Evolutionary conservation across 2,113 vertebrate species (phyloP), one percentile per base, ranked within the genome.

Genomic region (Motacilla tschutschensis): DNA sequence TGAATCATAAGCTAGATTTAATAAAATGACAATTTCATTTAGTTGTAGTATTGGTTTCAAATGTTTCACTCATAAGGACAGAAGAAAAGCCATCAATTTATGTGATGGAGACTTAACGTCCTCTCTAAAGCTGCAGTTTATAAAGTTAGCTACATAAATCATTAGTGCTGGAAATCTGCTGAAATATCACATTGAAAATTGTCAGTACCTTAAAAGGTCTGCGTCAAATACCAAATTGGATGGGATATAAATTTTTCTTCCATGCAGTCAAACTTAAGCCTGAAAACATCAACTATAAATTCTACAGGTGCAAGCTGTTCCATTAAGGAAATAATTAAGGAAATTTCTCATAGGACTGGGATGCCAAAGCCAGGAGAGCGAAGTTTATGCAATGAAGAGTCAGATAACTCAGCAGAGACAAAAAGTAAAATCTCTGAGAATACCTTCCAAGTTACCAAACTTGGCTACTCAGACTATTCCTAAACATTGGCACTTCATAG

Each of bases 251-350:
- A 36, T 91, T 87, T 74, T 55, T n/a, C 36, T 81, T 55, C 54
- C 29, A 6, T 58, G 12, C 57, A 53, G 21, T 55, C 48, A 63
- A 67, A 94, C 48, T 55, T 57, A 74, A 89, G 12, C 25, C 66
- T 87, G 59, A 70, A 62, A 91, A 62, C 55, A 66, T 38, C 26
- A 77, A 8, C 29, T 44, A n/a, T 82, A 41, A 46, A 84, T 92
- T 83, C 38, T 83, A 73, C 41, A 79, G 67, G 78, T 71, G 41
- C 43, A 77, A 83, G 43, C 24, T 93, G 33, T 58, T 89, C 6
- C 53, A 92, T 85, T 91, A 83, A 87, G 72, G 79, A 89, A 93
- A 60, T 66, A 91, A 94, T 94, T 72, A 94, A 90, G 73, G 58
- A 85, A 88, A 88, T 90, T 35, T 28, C 59, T 90, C 46, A n/a